A percentile compares a stretch with the other conserved stretches of the same genome.
These are phyloP conservation scores for Cirrhinus mrigala DNA, from an alignment of 2,797 vertebrate genomes.

Conservation along the genomic window DNA sequence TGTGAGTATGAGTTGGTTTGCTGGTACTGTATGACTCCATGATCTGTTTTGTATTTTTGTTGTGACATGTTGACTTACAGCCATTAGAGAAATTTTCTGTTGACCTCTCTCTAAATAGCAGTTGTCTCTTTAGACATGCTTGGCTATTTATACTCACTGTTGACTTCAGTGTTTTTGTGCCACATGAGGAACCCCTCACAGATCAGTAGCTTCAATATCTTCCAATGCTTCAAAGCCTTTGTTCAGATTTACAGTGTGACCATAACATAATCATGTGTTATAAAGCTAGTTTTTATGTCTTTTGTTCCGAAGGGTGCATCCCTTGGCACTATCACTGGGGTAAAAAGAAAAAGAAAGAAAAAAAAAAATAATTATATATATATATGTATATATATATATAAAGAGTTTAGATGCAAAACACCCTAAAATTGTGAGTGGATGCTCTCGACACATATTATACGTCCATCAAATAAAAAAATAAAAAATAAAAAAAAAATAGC, in stretches of 20 bases:
- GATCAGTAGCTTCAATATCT: not conserved
- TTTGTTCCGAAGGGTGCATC: not conserved
- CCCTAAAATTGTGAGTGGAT: too few species aligned
- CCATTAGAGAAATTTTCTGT: constrained; percentile 23
- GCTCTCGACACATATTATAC: too few species aligned
- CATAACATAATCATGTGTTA: not conserved
- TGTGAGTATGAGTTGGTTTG: not conserved
- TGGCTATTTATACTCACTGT: constrained; percentile 50
- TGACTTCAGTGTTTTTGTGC: not conserved
- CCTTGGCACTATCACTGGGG: not conserved
- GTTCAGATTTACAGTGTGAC: not conserved
- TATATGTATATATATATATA: too few species aligned
- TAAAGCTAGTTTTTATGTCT: not conserved
- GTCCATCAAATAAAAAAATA: too few species aligned
- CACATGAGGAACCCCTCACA: not conserved
- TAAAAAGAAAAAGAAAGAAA: too few species aligned
- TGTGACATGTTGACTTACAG: constrained; percentile 14
- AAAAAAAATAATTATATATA: too few species aligned
- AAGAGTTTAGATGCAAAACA: too few species aligned
- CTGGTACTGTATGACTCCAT: not conserved
- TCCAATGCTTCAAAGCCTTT: not conserved
- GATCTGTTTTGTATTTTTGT: not conserved
- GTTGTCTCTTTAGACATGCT: constrained; percentile 21
- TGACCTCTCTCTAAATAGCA: constrained; percentile 38
- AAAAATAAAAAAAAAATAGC: too few species aligned